Evolutionary conservation across 2,113 vertebrate species (phyloP).

Genomic region (Cryptomyrus ogoouensis): DNA sequence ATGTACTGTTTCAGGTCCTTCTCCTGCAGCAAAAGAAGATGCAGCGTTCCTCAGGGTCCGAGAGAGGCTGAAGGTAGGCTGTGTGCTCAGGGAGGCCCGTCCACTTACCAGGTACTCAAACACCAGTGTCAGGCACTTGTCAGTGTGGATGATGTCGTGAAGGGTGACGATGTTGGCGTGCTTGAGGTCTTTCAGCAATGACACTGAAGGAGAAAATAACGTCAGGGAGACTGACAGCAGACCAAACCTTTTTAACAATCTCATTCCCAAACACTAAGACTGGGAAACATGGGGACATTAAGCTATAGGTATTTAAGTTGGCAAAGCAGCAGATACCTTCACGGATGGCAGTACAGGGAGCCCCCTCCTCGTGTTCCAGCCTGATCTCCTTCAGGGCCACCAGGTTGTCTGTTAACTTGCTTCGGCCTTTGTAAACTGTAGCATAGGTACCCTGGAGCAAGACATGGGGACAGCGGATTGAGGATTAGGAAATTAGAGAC

Average conservation of each 20-base stretch:
- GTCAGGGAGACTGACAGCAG: neutral
- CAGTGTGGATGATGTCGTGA: slow-evolving; percentile 91
- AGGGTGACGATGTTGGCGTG: slow-evolving; percentile 95
- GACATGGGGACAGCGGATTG: neutral
- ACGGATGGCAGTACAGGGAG: slow-evolving; percentile 88
- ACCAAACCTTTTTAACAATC: too few species aligned
- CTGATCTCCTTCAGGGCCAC: slow-evolving; percentile 94
- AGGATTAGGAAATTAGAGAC: neutral
- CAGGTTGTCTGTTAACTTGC: slow-evolving; percentile 91
- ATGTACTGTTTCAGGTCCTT: slow-evolving; percentile 88
- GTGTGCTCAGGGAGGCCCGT: neutral
- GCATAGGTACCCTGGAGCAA: slow-evolving; percentile 80
- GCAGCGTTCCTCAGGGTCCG: neutral
- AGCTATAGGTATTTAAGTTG: neutral
- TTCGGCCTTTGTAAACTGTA: slow-evolving; percentile 91
- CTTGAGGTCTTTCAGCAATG: slow-evolving; percentile 91
- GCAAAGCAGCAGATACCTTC: slow-evolving; percentile 66
- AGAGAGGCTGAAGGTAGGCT: neutral
- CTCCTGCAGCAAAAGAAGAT: slow-evolving; percentile 55
- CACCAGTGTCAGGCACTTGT: slow-evolving; percentile 91
- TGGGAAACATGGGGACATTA: neutral
- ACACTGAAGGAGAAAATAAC: slow-evolving; percentile 66
- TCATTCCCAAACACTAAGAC: neutral
- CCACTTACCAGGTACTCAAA: slow-evolving; percentile 89
- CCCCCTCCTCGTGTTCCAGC: slow-evolving; percentile 89